Base-by-base conservation (phyloP, 2,797 vertebrate species). In the Brachyrhaphis roseni region DNA sequence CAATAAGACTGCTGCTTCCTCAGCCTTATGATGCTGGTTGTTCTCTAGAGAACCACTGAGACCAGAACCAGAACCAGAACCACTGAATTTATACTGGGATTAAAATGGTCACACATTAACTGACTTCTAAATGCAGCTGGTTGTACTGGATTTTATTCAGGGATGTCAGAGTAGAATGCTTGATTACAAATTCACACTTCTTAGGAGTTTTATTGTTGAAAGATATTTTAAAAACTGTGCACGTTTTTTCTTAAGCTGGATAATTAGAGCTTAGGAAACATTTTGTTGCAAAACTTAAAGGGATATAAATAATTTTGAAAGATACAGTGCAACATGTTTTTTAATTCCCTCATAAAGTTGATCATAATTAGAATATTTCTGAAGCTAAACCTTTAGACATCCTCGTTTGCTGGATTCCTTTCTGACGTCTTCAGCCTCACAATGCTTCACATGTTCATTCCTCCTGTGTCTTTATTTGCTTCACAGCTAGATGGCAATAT, bases 1-100 rank as follows among this genome's bases (percentile, higher is more conserved):
- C 87, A 41, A 88, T 88, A 51, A 51, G 71, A 82, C 89, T 46
- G 45, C 3, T 4, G 45, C 45, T 46, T 46, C 45, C 13, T 46
- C 13, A 46, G 45, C 45, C 45, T 77, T 12, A 92, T 90, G 85
- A 89, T 3, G 49, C 7, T 8, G 20, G 20, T 8, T 51, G 49
- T 51, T 51, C 47, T 51, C 49, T 8, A 23, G 2, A 8, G 49
- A 23, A 8, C 49, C 49, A 51, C 46, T 47, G 47, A 51, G 47
- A 49, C 47, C 47, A 49, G 6, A 49, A 49, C 47, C 47, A 49
- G 6, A 49, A 49, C 47, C 47, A 49, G 47, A 20, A 49, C 18
- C 47, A 7, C 49, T 23, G 7, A 23, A 51, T 8, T 51, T 23
- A 51, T 23, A 8, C 49, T 51, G 49, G 49, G 49, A 51, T 51